phyloP scores from a whole-genome alignment of 1,140 invertebrate genomes.

The Ceratosolen solmsi region DNA sequence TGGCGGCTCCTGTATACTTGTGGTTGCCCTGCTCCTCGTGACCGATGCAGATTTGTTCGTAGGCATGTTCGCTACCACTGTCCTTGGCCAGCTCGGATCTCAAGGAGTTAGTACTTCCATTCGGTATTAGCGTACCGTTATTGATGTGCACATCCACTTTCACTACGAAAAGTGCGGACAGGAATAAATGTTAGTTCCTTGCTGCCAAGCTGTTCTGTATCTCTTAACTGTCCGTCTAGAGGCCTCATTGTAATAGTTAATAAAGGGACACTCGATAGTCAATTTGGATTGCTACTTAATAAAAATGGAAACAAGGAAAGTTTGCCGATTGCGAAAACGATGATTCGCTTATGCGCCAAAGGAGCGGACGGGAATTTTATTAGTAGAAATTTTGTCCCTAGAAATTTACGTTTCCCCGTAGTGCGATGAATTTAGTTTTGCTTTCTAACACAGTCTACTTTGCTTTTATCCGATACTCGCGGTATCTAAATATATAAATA shows the following conservation, averaged over 20 bases:
- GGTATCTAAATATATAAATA: too few relatives aligned
- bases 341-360: neutral
- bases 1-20: conserved; percentile 52
- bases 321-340: neutral
- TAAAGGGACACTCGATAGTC: too few relatives aligned
- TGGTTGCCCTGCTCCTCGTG: conserved; percentile 59
- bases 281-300: neutral
- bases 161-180: conserved; percentile 57
- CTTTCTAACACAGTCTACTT: too few relatives aligned
- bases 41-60: conserved; percentile 70
- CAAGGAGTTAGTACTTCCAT: conserved; percentile 57
- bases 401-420: neutral
- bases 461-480: too few relatives aligned
- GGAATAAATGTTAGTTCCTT: neutral
- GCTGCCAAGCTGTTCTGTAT: neutral
- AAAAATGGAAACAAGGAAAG: neutral
- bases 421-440: too few relatives aligned
- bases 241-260: too few relatives aligned
- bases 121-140: conserved; percentile 65
- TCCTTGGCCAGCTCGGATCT: conserved; percentile 59
- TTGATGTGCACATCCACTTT: conserved; percentile 73
- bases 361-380: neutral
- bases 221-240: neutral
- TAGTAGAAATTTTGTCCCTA: neutral
- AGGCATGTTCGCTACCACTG: conserved; percentile 66